A percentile compares a stretch with the other conserved stretches of the same genome.
phyloP scores from a whole-genome alignment of 2,113 vertebrate species.

The Apodemus speciosus region DNA sequence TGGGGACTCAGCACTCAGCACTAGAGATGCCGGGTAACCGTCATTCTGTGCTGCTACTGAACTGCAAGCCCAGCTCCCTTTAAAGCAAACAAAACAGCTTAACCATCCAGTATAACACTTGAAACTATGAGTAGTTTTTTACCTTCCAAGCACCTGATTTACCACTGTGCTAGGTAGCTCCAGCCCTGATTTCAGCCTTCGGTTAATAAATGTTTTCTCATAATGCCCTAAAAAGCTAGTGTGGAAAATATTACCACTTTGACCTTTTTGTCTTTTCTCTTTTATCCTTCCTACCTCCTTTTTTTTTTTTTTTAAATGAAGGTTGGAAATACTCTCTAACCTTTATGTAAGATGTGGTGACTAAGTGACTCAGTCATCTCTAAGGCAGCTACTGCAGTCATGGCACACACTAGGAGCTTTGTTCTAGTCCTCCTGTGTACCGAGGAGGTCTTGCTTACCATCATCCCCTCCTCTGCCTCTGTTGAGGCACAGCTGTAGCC shows the following conservation, averaged over 20 bases:
- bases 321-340: slow-evolving; percentile 8
- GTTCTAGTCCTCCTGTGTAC: too few species aligned
- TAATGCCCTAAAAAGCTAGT: slow-evolving; percentile 3
- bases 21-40: background rate
- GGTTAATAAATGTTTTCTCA: background rate
- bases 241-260: background rate
- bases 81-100: slow-evolving; percentile 7
- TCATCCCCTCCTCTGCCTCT: background rate
- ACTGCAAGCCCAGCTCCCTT: background rate
- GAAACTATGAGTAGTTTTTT: slow-evolving; percentile 37
- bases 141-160: background rate
- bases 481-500: too few species aligned
- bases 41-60: background rate
- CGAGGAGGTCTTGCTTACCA: background rate
- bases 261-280: background rate
- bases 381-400: background rate
- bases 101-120: slow-evolving; percentile 3
- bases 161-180: background rate
- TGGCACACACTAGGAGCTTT: background rate
- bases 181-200: background rate
- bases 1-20: background rate
- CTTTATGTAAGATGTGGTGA: background rate
- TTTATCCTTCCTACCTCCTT: too few species aligned
- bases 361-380: background rate
- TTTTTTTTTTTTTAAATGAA: background rate